Conservation (phyloP, 2,888 invertebrate species). For the Eulithis prunata region DNA sequence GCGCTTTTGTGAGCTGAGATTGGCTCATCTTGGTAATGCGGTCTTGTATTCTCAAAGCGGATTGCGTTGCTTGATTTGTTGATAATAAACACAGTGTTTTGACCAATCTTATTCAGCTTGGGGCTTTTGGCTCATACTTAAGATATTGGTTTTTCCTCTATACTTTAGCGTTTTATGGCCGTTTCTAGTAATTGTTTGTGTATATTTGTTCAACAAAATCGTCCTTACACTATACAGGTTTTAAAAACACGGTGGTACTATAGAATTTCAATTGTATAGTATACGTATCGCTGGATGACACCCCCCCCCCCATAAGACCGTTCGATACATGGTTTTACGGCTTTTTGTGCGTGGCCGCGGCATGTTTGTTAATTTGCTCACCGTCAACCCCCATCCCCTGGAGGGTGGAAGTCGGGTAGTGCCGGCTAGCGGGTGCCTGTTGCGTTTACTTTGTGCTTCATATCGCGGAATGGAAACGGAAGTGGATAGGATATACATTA, state of each 20-base stretch:
- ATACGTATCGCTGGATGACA: conserved; percentile 11
- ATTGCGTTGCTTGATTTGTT: conserved; percentile 14
- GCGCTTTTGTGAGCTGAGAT: conserved; percentile 30
- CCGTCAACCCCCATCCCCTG: conserved; percentile 39
- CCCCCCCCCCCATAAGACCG: conserved; percentile 31
- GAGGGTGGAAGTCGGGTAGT: conserved; percentile 25
- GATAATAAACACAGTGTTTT: not conserved
- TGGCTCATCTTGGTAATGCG: conserved; percentile 27
- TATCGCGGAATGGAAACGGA: conserved; percentile 37
- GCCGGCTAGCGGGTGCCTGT: conserved; percentile 48
- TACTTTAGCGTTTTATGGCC: conserved; percentile 12
- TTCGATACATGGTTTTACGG: conserved; percentile 56
- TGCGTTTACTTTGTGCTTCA: conserved; percentile 55
- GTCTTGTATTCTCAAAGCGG: conserved; percentile 17
- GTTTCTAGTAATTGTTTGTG: conserved; percentile 6
- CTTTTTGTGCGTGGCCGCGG: conserved; percentile 56
- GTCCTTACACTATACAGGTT: too few relatives aligned
- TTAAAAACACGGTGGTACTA: too few relatives aligned
- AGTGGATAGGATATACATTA: conserved; percentile 28
- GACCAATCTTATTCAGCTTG: not conserved
- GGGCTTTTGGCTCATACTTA: conserved; percentile 6
- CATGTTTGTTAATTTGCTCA: conserved; percentile 61
- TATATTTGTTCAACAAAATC: too few relatives aligned
- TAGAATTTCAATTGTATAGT: too few relatives aligned
- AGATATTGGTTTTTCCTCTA: not conserved